Conservation (phyloP, 2,113 vertebrate genomes). For the Ascaphus truei region DNA sequence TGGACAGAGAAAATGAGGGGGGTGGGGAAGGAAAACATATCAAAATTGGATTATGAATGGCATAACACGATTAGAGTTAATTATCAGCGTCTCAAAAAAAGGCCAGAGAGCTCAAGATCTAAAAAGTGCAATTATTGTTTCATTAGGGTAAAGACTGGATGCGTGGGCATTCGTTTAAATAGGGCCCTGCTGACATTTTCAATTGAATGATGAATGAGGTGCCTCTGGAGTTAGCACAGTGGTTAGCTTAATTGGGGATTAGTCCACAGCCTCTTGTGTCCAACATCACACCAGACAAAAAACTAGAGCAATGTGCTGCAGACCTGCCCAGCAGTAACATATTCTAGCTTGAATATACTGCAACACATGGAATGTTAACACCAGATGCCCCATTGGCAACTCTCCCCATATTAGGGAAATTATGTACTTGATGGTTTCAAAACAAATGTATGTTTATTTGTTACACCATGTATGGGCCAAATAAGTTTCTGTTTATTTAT, state of each 20-base stretch:
- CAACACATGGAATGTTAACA: too few species aligned
- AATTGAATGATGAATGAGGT: conserved; percentile 55
- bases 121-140: conserved; percentile 52
- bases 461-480: too few species aligned
- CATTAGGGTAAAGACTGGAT: conserved; percentile 60
- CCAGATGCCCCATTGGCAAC: too few species aligned
- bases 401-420: too few species aligned
- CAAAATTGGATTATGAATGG: conserved; percentile 19
- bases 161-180: conserved; percentile 44
- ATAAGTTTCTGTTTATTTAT: too few species aligned
- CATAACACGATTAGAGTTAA: conserved; percentile 27
- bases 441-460: too few species aligned
- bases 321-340: too few species aligned
- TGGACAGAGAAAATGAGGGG: neutral
- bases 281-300: too few species aligned
- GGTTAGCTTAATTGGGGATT: conserved; percentile 18
- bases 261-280: neutral
- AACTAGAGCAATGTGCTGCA: too few species aligned
- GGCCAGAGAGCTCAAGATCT: neutral
- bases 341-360: too few species aligned
- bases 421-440: too few species aligned
- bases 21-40: neutral
- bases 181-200: conserved; percentile 42
- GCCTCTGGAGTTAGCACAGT: conserved; percentile 6
- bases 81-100: conserved; percentile 30